Percentiles rank a stretch among this genome's conserved stretches.
Evolutionary conservation across 2,797 vertebrate genomes (phyloP).

Genomic region (Numenius phaeopus): DNA sequence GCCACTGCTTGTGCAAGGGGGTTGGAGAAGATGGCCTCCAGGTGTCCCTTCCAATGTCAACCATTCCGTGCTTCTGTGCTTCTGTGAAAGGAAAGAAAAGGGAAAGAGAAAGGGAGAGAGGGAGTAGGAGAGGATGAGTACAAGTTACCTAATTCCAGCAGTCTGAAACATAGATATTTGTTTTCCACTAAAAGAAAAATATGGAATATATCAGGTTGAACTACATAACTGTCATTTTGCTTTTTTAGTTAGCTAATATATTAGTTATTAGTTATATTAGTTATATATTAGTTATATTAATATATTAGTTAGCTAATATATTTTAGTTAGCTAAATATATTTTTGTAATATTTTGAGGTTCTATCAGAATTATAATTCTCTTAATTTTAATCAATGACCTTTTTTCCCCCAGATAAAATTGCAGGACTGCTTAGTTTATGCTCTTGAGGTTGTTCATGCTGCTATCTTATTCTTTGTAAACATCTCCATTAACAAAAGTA

Average conservation of each 20-base stretch:
- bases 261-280: no score
- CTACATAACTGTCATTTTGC: neutral
- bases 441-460: neutral
- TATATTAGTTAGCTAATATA: neutral
- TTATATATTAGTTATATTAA: no score
- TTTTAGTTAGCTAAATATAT: neutral
- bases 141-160: neutral
- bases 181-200: neutral
- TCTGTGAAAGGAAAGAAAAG: neutral
- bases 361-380: neutral
- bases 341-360: neutral
- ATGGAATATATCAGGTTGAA: neutral
- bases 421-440: neutral
- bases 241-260: neutral
- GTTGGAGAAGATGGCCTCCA: neutral
- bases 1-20: neutral
- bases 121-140: neutral
- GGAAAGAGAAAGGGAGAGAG: neutral
- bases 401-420: fast-evolving
- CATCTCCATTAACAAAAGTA: neutral
- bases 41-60: neutral
- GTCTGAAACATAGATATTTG: neutral
- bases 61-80: neutral
- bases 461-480: neutral
- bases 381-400: neutral